Percentiles rank a stretch among this genome's conserved stretches.
phyloP scores from a whole-genome alignment of 2,113 vertebrate species.

The Poeciliopsis prolifica region DNA sequence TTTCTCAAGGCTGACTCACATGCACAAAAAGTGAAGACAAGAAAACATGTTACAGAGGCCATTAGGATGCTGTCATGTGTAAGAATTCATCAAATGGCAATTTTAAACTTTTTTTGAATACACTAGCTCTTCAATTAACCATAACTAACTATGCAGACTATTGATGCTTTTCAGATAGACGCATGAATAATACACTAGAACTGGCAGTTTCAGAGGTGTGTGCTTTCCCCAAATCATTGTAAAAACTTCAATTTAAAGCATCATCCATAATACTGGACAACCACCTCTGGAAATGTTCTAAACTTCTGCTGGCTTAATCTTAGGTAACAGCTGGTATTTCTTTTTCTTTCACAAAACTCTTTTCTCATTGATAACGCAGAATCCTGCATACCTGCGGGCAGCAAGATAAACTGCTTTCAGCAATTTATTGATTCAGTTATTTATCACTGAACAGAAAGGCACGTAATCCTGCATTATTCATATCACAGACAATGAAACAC shows the following conservation, averaged over 20 bases:
- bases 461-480: constrained; percentile 60
- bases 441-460: constrained; percentile 43
- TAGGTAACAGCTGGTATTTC: constrained; percentile 30
- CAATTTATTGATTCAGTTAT: constrained; percentile 54
- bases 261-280: constrained; percentile 13
- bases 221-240: background rate
- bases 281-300: constrained; percentile 13
- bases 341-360: constrained; percentile 15
- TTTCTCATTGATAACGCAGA: constrained; percentile 34
- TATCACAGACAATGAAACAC: constrained; percentile 35
- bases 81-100: background rate
- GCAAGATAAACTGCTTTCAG: constrained; percentile 36
- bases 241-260: constrained; percentile 6
- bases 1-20: constrained; percentile 44
- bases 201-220: background rate
- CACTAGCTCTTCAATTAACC: background rate
- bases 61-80: background rate
- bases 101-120: background rate
- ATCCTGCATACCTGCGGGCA: constrained; percentile 29
- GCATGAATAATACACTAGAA: background rate
- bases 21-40: constrained; percentile 1
- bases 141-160: background rate
- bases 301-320: constrained; percentile 10
- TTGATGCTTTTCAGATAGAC: background rate
- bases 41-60: constrained; percentile 8